Evolutionary conservation across 2,888 invertebrate species (phyloP).

Genomic region (Aleiodes alternator): DNA sequence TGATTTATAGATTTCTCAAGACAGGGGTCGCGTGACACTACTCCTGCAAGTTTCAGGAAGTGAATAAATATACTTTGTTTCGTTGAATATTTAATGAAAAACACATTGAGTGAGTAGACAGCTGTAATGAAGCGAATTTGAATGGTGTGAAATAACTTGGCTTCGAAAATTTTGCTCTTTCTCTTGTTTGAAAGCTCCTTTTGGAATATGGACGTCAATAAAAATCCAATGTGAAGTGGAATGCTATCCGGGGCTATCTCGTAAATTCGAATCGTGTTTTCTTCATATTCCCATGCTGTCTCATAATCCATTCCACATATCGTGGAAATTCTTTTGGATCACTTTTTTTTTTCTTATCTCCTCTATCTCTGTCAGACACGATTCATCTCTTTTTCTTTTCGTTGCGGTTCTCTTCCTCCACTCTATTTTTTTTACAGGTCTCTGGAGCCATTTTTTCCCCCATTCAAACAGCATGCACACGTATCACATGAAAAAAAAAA

Average conservation of each 20-base stretch:
- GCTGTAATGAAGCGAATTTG: neutral
- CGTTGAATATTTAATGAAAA: neutral
- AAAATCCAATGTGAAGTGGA: constrained; percentile 50
- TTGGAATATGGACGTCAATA: constrained; percentile 49
- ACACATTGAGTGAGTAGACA: neutral
- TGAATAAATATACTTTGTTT: constrained; percentile 8
- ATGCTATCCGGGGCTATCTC: constrained; percentile 60
- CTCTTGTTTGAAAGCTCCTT: constrained; percentile 16
- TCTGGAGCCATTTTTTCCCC: constrained; percentile 18
- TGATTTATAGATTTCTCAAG: constrained; percentile 18
- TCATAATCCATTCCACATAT: constrained; percentile 39
- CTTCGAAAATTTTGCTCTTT: constrained; percentile 29
- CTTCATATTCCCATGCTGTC: constrained; percentile 47
- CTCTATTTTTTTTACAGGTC: constrained; percentile 26
- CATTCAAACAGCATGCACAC: constrained; percentile 19
- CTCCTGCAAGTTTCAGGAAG: neutral
- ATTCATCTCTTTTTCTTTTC: constrained; percentile 18
- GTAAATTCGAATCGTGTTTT: constrained; percentile 59
- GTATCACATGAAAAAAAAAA: too few relatives aligned
- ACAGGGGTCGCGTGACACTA: constrained; percentile 35
- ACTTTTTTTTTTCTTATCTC: constrained; percentile 39
- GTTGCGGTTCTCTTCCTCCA: constrained; percentile 1
- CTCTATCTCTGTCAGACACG: constrained; percentile 11
- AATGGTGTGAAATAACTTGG: constrained; percentile 43
- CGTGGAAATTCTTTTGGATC: constrained; percentile 44